These are phyloP conservation scores for Denticeps clupeoides DNA, from an alignment of 2,797 vertebrate species.

Conservation along the genomic window DNA sequence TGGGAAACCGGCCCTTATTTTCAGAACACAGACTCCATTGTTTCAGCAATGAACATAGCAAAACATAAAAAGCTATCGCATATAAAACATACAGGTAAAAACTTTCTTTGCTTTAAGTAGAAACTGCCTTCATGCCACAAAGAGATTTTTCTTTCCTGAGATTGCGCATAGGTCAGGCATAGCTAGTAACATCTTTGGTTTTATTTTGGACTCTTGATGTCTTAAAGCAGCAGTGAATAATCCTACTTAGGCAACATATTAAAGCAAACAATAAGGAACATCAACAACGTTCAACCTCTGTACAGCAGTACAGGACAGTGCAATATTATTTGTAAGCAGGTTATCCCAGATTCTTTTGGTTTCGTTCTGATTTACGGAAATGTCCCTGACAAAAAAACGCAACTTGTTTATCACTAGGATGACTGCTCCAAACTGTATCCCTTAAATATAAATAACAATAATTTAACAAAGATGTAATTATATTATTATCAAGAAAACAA, in stretches of 20 bases:
- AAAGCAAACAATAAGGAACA: slow-evolving; percentile 36
- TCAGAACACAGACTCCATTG: too few species aligned
- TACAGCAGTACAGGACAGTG: slow-evolving; percentile 65
- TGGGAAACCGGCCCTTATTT: too few species aligned
- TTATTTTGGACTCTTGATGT: slow-evolving; percentile 61
- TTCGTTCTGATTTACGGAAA: slow-evolving; percentile 51
- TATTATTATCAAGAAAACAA: slow-evolving; percentile 29
- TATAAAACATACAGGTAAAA: too few species aligned
- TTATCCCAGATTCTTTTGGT: slow-evolving; percentile 43
- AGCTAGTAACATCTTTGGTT: slow-evolving; percentile 46
- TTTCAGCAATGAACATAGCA: too few species aligned
- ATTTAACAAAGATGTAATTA: slow-evolving; percentile 9
- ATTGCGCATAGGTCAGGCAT: slow-evolving; percentile 52
- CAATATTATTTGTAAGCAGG: slow-evolving; percentile 65
- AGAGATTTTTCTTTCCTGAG: slow-evolving; percentile 62
- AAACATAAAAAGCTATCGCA: too few species aligned
- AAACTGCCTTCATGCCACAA: too few species aligned
- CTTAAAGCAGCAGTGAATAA: slow-evolving; percentile 33
- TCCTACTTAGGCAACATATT: slow-evolving; percentile 18
- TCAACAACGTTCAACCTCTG: slow-evolving; percentile 48
- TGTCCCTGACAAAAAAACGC: slow-evolving; percentile 51
- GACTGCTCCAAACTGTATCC: slow-evolving; percentile 57
- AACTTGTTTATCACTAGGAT: slow-evolving; percentile 45
- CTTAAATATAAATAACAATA: slow-evolving; percentile 64
- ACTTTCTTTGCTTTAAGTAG: too few species aligned